Conservation (phyloP, 2,888 invertebrate species). For the Drosophila mimica region DNA sequence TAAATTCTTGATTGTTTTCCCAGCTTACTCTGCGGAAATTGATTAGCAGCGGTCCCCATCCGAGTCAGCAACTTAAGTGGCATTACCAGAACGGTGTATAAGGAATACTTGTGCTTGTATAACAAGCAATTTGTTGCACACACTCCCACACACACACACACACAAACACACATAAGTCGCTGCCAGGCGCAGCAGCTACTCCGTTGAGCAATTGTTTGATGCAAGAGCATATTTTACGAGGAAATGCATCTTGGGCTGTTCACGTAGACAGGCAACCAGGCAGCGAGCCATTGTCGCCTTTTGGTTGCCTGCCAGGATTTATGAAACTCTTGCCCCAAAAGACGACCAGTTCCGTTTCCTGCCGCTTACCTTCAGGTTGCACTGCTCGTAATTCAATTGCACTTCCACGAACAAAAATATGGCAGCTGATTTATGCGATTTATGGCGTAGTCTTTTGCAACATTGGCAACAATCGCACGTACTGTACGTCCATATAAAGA, state of each 20-base stretch:
- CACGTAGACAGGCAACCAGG: background rate
- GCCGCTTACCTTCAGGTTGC: slow-evolving; percentile 61
- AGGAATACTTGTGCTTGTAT: background rate
- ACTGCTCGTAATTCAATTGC: slow-evolving; percentile 74
- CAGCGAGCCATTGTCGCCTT: slow-evolving; percentile 17
- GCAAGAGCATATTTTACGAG: slow-evolving; percentile 52
- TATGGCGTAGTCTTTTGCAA: slow-evolving; percentile 35
- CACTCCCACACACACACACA: background rate
- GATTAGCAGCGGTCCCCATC: slow-evolving; percentile 14
- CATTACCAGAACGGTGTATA: slow-evolving; percentile 2
- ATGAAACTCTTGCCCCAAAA: slow-evolving; percentile 52
- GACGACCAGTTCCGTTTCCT: slow-evolving; percentile 51
- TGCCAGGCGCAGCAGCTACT: slow-evolving; percentile 1
- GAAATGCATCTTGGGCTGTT: slow-evolving; percentile 36
- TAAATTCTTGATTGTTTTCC: slow-evolving; percentile 6
- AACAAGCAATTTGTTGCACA: slow-evolving; percentile 2
- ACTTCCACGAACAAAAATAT: slow-evolving; percentile 53
- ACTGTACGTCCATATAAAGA: background rate
- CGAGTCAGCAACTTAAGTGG: slow-evolving; percentile 1
- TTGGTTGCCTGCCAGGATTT: slow-evolving; percentile 60
- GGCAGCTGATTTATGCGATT: slow-evolving; percentile 52
- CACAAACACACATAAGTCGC: background rate
- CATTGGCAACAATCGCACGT: slow-evolving; percentile 28
- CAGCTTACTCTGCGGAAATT: slow-evolving; percentile 21
- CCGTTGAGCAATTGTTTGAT: slow-evolving; percentile 43